phyloP scores from a whole-genome alignment of 2,797 vertebrate genomes.

The Yasuhikotakia modesta region DNA sequence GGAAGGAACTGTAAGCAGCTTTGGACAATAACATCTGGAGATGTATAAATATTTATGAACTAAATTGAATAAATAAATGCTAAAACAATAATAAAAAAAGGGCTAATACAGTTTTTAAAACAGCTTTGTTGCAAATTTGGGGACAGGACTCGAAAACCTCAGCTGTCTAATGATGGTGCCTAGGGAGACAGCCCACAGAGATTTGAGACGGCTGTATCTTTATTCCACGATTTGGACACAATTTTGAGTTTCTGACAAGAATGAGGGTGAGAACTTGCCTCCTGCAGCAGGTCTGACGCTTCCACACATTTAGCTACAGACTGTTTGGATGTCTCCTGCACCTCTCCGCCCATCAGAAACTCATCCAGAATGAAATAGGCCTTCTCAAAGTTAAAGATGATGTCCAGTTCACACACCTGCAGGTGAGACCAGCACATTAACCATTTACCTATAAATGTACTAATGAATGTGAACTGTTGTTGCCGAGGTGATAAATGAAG shows the following conservation, averaged over 20 bases:
- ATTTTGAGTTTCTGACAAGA: neutral
- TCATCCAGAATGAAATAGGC: conserved; percentile 99
- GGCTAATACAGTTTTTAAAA: no score
- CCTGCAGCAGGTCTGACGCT: conserved; percentile 95
- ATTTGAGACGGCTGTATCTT: no score
- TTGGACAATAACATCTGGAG: neutral
- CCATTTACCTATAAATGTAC: no score
- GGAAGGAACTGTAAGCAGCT: neutral
- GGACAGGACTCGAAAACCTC: no score
- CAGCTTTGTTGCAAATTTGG: no score
- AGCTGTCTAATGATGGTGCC: no score
- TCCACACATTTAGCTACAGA: conserved; percentile 87
- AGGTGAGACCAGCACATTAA: neutral
- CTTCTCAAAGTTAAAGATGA: conserved; percentile 99
- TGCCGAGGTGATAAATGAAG: no score
- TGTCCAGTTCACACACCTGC: conserved; percentile 97
- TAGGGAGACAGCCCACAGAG: no score
- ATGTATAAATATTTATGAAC: neutral
- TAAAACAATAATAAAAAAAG: no score
- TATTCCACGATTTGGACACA: neutral
- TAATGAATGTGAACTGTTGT: no score
- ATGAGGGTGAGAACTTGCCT: conserved; percentile 78
- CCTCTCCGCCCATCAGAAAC: conserved; percentile 94
- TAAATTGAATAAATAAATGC: neutral
- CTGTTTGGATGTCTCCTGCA: conserved; percentile 97